Percentiles rank a stretch among this genome's conserved stretches.
These are phyloP conservation scores for Hydropsyche betteni DNA, from an alignment of 2,888 invertebrate genomes.

Conservation along the genomic window DNA sequence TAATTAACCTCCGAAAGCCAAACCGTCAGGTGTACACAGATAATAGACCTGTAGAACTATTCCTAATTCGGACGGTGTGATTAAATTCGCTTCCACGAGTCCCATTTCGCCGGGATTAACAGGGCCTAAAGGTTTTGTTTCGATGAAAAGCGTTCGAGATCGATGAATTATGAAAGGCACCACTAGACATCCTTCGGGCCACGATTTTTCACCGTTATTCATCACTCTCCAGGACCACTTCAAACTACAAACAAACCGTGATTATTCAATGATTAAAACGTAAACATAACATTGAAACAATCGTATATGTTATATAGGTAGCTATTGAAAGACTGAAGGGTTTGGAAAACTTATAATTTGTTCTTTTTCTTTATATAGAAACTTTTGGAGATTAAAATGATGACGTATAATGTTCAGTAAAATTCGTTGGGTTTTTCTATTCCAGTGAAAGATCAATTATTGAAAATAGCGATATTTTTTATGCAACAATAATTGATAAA, in stretches of 20 bases:
- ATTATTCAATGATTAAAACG: conserved; percentile 19
- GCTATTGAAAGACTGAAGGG: too few relatives aligned
- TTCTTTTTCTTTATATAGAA: too few relatives aligned
- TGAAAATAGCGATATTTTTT: too few relatives aligned
- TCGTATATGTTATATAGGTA: not conserved
- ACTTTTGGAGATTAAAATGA: too few relatives aligned
- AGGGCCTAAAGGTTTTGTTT: conserved; percentile 72
- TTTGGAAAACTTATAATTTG: too few relatives aligned
- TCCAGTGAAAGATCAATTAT: too few relatives aligned
- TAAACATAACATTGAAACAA: too few relatives aligned
- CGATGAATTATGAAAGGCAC: too few relatives aligned
- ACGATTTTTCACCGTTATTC: conserved; percentile 85
- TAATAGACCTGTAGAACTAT: conserved; percentile 89
- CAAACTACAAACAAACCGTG: conserved; percentile 65
- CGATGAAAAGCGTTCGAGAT: conserved; percentile 71
- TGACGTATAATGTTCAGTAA: too few relatives aligned
- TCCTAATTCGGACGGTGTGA: conserved; percentile 78
- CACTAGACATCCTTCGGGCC: conserved; percentile 81
- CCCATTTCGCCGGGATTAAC: conserved; percentile 77
- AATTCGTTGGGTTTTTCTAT: too few relatives aligned
- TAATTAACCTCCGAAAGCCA: conserved; percentile 86
- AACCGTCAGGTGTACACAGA: conserved; percentile 85
- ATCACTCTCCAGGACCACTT: conserved; percentile 88
- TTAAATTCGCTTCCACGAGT: conserved; percentile 81
- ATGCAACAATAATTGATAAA: too few relatives aligned